Conservation (phyloP, 2,888 invertebrate genomes). For the Crematogaster levior region DNA sequence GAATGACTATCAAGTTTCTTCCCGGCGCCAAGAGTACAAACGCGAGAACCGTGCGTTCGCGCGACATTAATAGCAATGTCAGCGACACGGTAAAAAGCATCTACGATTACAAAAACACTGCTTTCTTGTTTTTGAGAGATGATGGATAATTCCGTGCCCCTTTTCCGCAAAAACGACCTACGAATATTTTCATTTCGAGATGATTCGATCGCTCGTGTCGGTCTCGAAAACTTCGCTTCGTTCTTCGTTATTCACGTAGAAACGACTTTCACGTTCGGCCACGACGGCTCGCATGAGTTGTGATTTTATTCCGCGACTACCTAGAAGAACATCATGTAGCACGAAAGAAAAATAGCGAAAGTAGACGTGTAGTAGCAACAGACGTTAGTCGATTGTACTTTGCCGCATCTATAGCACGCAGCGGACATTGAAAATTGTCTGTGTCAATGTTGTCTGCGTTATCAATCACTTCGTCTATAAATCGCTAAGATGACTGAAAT, state of each 20-base stretch:
- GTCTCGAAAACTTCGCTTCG: neutral
- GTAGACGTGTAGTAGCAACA: neutral
- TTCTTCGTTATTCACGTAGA: neutral
- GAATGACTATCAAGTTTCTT: conserved; percentile 36
- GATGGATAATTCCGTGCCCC: conserved; percentile 2
- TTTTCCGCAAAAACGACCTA: neutral
- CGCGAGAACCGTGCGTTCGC: neutral
- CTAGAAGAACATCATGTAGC: neutral
- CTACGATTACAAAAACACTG: neutral
- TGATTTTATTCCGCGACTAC: neutral
- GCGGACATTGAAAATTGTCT: conserved; percentile 51
- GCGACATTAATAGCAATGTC: conserved; percentile 5
- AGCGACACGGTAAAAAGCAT: conserved; percentile 14
- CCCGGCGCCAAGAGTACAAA: conserved; percentile 3
- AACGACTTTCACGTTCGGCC: neutral
- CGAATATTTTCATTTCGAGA: neutral
- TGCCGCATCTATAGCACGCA: conserved; percentile 19
- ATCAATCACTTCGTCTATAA: neutral
- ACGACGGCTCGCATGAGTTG: conserved; percentile 3
- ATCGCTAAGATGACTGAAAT: neutral
- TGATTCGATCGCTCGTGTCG: neutral
- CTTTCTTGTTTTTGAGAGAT: neutral
- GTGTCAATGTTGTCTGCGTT: conserved; percentile 51
- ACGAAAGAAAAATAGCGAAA: conserved; percentile 8
- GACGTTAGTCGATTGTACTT: neutral